Evolutionary conservation across 2,797 vertebrate genomes (phyloP).

Genomic region (Eulemur mongoz): DNA sequence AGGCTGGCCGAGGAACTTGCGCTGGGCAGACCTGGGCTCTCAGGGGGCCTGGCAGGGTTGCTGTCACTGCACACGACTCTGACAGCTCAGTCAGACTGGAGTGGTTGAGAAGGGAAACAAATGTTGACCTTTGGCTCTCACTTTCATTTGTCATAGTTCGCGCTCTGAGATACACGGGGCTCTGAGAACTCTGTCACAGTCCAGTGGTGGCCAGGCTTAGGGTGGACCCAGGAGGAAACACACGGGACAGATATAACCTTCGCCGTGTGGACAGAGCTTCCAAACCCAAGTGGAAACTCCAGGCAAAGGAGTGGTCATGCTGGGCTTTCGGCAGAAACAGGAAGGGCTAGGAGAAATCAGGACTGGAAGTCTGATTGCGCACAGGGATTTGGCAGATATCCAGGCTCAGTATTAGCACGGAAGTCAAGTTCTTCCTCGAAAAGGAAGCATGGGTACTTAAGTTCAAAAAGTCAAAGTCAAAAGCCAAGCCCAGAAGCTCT

Average conservation of each 20-base stretch:
- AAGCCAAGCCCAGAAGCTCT: background rate
- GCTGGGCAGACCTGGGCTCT: background rate
- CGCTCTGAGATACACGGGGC: background rate
- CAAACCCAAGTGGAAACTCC: background rate
- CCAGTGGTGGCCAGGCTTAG: background rate
- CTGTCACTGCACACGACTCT: background rate
- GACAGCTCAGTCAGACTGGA: background rate
- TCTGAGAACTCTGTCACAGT: background rate
- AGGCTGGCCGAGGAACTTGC: background rate
- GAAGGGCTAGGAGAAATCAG: background rate
- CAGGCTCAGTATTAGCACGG: background rate
- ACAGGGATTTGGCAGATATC: slow-evolving; percentile 26
- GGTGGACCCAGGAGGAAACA: background rate
- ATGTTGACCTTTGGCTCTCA: background rate
- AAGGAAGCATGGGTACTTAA: slow-evolving; percentile 4
- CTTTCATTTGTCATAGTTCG: background rate
- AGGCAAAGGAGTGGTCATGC: background rate
- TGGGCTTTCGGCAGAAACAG: background rate
- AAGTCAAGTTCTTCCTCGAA: slow-evolving; percentile 43
- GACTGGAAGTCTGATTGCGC: background rate
- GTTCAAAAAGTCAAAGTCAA: slow-evolving; percentile 7
- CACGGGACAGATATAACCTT: background rate
- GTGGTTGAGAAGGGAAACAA: background rate
- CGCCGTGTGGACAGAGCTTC: background rate
- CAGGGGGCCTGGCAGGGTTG: too few species aligned